phyloP scores from a whole-genome alignment of 2,797 vertebrate genomes.

The Argentina silus region DNA sequence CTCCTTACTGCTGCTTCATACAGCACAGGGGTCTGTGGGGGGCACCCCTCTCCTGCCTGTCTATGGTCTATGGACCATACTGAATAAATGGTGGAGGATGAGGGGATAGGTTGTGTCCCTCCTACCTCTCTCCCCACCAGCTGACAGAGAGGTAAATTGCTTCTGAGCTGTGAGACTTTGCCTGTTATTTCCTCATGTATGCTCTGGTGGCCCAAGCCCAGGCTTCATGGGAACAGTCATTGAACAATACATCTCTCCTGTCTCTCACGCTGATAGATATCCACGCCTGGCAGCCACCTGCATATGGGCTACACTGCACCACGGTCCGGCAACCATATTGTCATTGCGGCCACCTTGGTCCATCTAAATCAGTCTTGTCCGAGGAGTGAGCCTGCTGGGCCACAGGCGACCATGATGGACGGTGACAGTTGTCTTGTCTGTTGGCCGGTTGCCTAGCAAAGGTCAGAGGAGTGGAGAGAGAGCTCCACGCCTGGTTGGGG shows the following conservation, averaged over 20 bases:
- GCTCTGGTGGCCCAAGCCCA: slow-evolving; percentile 23
- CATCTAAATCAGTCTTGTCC: slow-evolving; percentile 54
- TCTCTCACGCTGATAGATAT: slow-evolving; percentile 28
- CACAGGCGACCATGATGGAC: slow-evolving; percentile 53
- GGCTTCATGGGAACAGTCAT: slow-evolving; percentile 56
- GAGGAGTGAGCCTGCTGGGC: slow-evolving; percentile 47
- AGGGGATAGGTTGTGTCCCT: background rate
- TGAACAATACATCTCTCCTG: slow-evolving; percentile 25
- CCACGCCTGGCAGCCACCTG: slow-evolving; percentile 4
- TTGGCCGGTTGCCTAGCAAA: slow-evolving; percentile 34
- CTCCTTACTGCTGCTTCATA: background rate
- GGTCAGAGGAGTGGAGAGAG: slow-evolving; percentile 24
- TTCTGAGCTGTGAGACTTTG: slow-evolving; percentile 46
- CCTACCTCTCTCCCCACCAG: slow-evolving; percentile 17
- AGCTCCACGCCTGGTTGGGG: slow-evolving; percentile 28
- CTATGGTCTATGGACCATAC: background rate
- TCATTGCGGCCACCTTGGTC: slow-evolving; percentile 47
- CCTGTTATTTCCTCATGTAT: slow-evolving; percentile 65
- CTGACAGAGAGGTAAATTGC: slow-evolving; percentile 49
- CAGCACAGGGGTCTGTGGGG: background rate
- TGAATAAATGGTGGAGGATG: background rate
- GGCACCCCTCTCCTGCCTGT: background rate
- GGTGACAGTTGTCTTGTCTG: slow-evolving; percentile 51
- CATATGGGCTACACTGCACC: slow-evolving; percentile 17
- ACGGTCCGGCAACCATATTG: slow-evolving; percentile 42